Evolutionary conservation across 2,888 invertebrate genomes (phyloP).

Genomic region (Calameuta filiformis): DNA sequence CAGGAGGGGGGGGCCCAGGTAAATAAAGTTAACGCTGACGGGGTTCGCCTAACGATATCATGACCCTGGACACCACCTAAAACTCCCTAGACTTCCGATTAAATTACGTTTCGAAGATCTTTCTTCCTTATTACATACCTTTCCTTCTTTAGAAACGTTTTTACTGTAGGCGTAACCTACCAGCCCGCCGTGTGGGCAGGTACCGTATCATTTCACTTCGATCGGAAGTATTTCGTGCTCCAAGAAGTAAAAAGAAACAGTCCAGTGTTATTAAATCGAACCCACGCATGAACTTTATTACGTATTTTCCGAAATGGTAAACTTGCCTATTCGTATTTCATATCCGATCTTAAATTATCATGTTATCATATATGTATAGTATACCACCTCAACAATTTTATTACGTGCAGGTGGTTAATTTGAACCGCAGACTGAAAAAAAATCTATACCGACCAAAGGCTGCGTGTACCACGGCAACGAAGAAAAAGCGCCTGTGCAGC

Average conservation of each 20-base stretch:
- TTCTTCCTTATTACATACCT: neutral
- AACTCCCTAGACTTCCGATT: neutral
- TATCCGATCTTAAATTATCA: neutral
- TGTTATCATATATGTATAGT: neutral
- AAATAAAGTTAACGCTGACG: constrained; percentile 41
- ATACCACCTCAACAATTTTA: neutral
- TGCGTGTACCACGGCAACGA: neutral
- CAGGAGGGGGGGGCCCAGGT: constrained; percentile 14
- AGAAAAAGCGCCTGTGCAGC: neutral
- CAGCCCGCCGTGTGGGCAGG: neutral
- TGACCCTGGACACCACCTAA: neutral
- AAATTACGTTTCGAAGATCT: neutral
- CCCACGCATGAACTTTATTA: neutral
- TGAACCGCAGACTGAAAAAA: neutral
- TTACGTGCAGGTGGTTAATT: neutral
- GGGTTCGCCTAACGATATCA: constrained; percentile 42
- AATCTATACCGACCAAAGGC: neutral
- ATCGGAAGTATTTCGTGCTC: neutral
- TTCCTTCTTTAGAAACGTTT: neutral
- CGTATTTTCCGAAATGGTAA: neutral
- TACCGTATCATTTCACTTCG: neutral
- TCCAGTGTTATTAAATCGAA: neutral
- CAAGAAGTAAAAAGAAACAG: neutral
- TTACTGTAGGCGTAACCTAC: neutral
- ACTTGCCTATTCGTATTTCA: neutral